Percentiles rank a stretch among this genome's conserved stretches.
These are phyloP conservation scores for Rhabdophis nuchalis DNA, from an alignment of 2,797 vertebrate species.

Conservation along the genomic window DNA sequence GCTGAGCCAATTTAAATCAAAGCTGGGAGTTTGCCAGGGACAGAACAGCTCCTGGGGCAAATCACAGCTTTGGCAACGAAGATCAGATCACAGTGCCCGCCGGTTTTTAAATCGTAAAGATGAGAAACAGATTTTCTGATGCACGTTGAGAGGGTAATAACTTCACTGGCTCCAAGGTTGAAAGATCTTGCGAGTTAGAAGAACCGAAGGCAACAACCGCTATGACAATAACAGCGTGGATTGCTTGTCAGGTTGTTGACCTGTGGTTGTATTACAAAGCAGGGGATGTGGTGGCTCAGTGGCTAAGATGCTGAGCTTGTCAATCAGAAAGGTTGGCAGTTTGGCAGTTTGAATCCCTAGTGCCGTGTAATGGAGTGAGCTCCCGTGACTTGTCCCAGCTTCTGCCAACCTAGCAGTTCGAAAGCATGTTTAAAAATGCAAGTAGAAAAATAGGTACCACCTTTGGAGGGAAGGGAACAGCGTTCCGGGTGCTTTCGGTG, in stretches of 20 bases:
- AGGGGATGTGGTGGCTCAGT: too few species aligned
- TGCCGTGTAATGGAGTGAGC: too few species aligned
- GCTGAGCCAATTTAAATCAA: not conserved
- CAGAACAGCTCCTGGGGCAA: not conserved
- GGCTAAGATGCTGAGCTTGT: too few species aligned
- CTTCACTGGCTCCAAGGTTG: not conserved
- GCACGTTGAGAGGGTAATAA: not conserved
- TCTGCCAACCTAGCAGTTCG: too few species aligned
- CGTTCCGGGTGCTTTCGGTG: too few species aligned
- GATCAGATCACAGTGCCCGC: too few species aligned
- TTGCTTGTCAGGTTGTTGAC: not conserved
- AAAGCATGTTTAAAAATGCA: too few species aligned
- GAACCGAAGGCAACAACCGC: not conserved
- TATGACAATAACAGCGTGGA: not conserved
- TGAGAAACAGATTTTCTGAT: not conserved
- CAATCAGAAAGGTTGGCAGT: too few species aligned
- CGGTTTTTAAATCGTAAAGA: not conserved
- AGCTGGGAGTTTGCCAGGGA: not conserved
- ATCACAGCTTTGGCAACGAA: not conserved
- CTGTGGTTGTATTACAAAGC: not conserved
- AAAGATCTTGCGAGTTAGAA: not conserved
- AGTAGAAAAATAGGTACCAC: too few species aligned
- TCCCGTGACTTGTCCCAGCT: too few species aligned
- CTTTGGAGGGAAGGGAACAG: too few species aligned
- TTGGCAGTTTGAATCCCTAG: too few species aligned